Evolutionary conservation across 2,113 vertebrate species (phyloP), one percentile per base, ranked within the genome.

Genomic region (Struthidea cinerea): DNA sequence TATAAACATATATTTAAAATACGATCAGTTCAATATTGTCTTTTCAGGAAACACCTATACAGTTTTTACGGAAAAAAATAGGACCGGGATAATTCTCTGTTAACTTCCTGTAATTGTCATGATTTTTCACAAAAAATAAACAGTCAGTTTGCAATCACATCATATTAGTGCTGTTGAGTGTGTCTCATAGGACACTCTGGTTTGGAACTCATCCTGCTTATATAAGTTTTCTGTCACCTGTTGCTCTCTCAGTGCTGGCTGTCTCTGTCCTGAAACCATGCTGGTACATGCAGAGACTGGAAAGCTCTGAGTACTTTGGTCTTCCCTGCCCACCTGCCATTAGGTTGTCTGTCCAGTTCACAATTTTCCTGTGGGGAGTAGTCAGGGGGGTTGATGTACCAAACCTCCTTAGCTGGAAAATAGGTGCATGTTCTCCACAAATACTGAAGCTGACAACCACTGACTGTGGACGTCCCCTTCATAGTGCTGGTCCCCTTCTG

Each of bases 1-100:
- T 95, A 92, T 82, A 78, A 95, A 89, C 76, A 78, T 97, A 87
- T 96, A 96, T 90, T 85, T 13, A 22, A 89, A 78, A 63, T 33
- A 14, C 44, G 49, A 94, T 92, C 82, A 67, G 27, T 82, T 64
- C 52, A 67, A 49, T 71, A 64, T 18, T 64, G 41, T 83, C 28
- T 94, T 91, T 92, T 93, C 39, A 49, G 46, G 46, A 85, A 71
- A 76, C 49, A 84, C 42, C 28, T 78, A 21, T 63, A 55, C n/a
- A 17, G 15, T 44, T 91, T 89, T 46, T 28, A 84, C 37, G 39
- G 68, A 92, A 89, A 88, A 59, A 52, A 64, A 41, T 14, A 57
- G 35, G 30, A 49, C n/a, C 49, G 9, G 55, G 39, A 65, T 57
- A 69, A 42, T 15, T 28, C 7, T 60, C 24, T 23, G 11, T 71